Evolutionary conservation across 2,797 vertebrate species (phyloP).

Genomic region (Eremophila alpestris): DNA sequence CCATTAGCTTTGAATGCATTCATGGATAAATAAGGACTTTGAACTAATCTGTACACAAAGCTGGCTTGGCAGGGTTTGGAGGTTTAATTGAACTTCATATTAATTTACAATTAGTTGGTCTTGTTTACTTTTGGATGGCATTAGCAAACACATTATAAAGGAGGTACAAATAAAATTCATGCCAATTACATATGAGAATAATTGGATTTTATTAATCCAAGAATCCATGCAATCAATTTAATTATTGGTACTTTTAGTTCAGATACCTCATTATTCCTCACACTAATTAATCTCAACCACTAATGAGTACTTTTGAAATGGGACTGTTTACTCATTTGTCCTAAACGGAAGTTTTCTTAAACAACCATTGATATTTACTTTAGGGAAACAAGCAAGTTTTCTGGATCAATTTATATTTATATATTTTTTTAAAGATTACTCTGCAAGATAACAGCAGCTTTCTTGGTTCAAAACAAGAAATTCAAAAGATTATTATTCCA

Average conservation of each 20-base stretch:
- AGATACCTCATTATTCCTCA: constrained; percentile 67
- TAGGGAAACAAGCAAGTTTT: background rate
- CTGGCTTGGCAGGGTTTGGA: constrained; percentile 37
- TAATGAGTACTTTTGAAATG: constrained; percentile 55
- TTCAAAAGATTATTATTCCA: background rate
- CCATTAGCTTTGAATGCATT: constrained; percentile 15
- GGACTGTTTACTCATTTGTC: constrained; percentile 10
- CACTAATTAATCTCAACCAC: constrained; percentile 61
- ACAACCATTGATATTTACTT: background rate
- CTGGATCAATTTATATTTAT: background rate
- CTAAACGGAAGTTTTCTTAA: constrained; percentile 17
- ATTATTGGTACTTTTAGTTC: constrained; percentile 58
- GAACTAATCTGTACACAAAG: constrained; percentile 41
- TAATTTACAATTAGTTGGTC: constrained; percentile 61
- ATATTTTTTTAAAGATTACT: background rate
- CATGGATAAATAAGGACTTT: constrained; percentile 31
- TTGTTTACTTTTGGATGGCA: constrained; percentile 69
- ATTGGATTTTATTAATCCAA: constrained; percentile 75
- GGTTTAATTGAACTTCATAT: constrained; percentile 64
- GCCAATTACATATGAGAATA: constrained; percentile 71
- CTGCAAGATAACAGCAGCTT: background rate
- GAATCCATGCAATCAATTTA: constrained; percentile 69
- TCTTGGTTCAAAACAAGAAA: background rate
- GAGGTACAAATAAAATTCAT: constrained; percentile 67
- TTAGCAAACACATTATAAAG: constrained; percentile 70